Percentiles rank a stretch among this genome's conserved stretches.
Conservation (phyloP, 2,113 vertebrate species). For the Seriola dumerili region DNA sequence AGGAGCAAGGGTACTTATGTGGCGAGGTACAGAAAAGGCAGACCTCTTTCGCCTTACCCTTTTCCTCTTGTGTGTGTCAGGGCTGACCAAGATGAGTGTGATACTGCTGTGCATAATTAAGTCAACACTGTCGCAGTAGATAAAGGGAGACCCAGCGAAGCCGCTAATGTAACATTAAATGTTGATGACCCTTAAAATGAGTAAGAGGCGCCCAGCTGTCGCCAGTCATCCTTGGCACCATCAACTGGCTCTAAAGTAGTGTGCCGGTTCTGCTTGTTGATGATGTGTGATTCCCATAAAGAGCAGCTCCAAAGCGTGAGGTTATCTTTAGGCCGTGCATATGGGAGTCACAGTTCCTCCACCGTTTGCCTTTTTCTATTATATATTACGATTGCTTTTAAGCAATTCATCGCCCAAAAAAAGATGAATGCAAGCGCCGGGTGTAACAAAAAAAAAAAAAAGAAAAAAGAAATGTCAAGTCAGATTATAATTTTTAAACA, state of each 20-base stretch:
- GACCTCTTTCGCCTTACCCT: slow-evolving; percentile 11
- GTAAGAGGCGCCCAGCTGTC: slow-evolving; percentile 77
- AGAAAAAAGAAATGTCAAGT: slow-evolving; percentile 39
- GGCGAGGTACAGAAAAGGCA: slow-evolving; percentile 29
- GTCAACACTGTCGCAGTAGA: slow-evolving; percentile 77
- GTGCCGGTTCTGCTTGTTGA: slow-evolving; percentile 34
- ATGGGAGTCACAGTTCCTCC: background rate
- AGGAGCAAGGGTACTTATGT: slow-evolving; percentile 39
- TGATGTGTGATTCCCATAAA: slow-evolving; percentile 48
- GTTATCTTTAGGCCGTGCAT: background rate
- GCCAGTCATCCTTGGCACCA: slow-evolving; percentile 72
- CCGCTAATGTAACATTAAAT: slow-evolving; percentile 80
- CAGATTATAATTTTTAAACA: slow-evolving; percentile 7
- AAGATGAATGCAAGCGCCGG: background rate
- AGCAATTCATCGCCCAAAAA: background rate
- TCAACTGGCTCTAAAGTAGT: slow-evolving; percentile 60
- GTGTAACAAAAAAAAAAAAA: slow-evolving; percentile 20
- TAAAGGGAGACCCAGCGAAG: slow-evolving; percentile 72
- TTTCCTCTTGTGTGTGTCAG: slow-evolving; percentile 37
- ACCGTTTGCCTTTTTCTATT: background rate
- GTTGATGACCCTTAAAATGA: slow-evolving; percentile 82
- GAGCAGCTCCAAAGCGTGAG: background rate
- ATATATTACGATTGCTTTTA: slow-evolving; percentile 7
- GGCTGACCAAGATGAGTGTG: slow-evolving; percentile 54
- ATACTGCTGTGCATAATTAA: slow-evolving; percentile 73